Base-by-base conservation (phyloP, 2,113 vertebrate species). In the Columba janthina region DNA sequence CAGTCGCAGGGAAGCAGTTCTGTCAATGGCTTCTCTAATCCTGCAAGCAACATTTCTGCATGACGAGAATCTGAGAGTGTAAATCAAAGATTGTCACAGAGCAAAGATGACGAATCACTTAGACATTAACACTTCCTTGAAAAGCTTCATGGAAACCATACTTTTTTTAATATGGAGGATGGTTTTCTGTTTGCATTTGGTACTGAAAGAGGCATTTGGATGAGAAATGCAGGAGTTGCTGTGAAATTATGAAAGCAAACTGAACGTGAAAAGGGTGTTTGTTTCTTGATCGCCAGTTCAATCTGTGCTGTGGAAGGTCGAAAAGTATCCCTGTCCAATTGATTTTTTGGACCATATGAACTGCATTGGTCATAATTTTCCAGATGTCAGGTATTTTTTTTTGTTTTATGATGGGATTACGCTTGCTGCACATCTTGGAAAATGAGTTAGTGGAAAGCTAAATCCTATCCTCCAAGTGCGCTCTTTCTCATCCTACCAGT, bases 371-470 rank as follows among this genome's bases (percentile, higher is more conserved):
- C 44, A 48, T 67, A 1, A 67, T 74, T 96, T 90, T 87, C 42
- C 73, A 72, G 36, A 38, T 86, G 88, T 72, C 72, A 86, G 67
- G 11, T 61, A 10, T 24, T 72, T 86, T 80, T 56, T 94, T 56
- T 34, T 89, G 72, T 75, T 94, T 84, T 81, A 61, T 92, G 82
- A 42, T 74, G 61, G 65, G 54, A 92, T 93, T 91, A 80, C 38
- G 10, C 21, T 82, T 85, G 36, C 77, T 54, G 81, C 38, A 18
- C 32, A 26, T 62, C 72, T 92, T 93, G 56, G 53, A 60, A 93
- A 90, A 67, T 32, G n/a, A 86, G 32, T 56, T 73, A 64, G 34
- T 80, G 75, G 34, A 67, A 84, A 74, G 69, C 57, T 93, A 85
- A 89, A 74, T 84, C 82, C 24, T 60, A 19, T 82, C 29, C 21